Base-by-base conservation (phyloP, 2,797 vertebrate species). In the Hyperoplus lanceolatus region DNA sequence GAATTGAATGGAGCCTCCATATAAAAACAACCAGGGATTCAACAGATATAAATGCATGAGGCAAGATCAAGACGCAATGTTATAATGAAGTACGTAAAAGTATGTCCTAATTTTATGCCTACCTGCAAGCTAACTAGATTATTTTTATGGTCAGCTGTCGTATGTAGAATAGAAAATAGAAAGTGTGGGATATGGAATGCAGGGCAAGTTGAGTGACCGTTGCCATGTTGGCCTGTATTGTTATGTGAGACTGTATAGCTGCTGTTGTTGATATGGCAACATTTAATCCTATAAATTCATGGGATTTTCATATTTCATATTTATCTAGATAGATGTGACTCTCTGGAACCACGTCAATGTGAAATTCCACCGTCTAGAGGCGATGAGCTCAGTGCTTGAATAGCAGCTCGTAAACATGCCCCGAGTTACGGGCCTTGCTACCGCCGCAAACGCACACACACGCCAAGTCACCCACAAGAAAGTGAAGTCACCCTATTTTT, bases 351-450 rank as follows among this genome's bases (percentile, higher is more conserved):
- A 43, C 62, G 60, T 79, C 9, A 56, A 68, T 54, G 60, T 42
- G 64, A 21, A 63, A 41, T 48, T 6, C 55, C 36, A 50, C 38
- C 53, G 77, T 74, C 29, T 29, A 42, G 70, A 60, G 73, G 77
- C 74, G 83, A 70, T 80, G 83, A 78, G 77, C 58, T 69, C 54
- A 51, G 61, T 55, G 70, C 45, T 29, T 55, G 57, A 71, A 46
- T 56, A 48, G 57, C 62, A 71, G 73, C 77, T 75, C 73, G 54
- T 84, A 86, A 88, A 88, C 79, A 80, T 61, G 56, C 57, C n/a
- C 58, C 60, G 42, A 73, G 75, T 65, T 43, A 11, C 45, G n/a
- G 42, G 36, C 36, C 54, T 8, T 51, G 43, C 29, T 29, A 50
- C 84, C 48, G 15, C 75, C 41, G 29, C 29, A 29, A 29, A n/a